Evolutionary conservation across 1,140 invertebrate genomes (phyloP), one percentile per base, ranked within the genome.

Genomic region (Nebria ingens): DNA sequence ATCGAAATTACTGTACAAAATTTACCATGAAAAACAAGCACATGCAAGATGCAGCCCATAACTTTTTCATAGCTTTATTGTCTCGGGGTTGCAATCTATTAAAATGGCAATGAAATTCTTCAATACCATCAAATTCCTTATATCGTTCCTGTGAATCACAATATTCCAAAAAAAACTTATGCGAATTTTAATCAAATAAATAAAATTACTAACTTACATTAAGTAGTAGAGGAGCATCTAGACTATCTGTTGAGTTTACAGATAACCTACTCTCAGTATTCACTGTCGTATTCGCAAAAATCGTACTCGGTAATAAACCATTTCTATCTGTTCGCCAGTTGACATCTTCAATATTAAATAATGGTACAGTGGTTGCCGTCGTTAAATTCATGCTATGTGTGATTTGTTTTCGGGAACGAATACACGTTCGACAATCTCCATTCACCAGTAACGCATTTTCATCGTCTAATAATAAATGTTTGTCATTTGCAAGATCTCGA

Each of bases 11-110:
- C 6, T 34, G 25, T 9, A 34, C 6, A 45, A 45, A 6, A 67
- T 70, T 75, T 63, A 84, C 81, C 82, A 84, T 84, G 63, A 84
- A 83, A 57, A 83, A 68, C 55, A 75, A 77, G 60, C 81, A 84
- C 38, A 84, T 70, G 23, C 75, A 63, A 21, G 80, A 72, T 1
- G 81, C 80, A 11, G 74, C 69, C 51, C 81, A 58, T 51, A 84
- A 71, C 65, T 82, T 64, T 53, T 59, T 64, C 54, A 59, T 62
- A 2, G 64, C 65, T 58, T 54, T 64, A 13, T 53, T 29, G 58
- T 69, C 64, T 19, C 61, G 58, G 19, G 50, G 15, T 2, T 55
- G 22, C 9, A 20, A 55, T n/a, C 59, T 52, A 17, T 54, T 59
- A 19, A 58, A 53, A 54, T 69, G 67, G 50, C 67, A 69, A 59